phyloP scores from a whole-genome alignment of 2,888 invertebrate species.

The Cryptus viduatorius region DNA sequence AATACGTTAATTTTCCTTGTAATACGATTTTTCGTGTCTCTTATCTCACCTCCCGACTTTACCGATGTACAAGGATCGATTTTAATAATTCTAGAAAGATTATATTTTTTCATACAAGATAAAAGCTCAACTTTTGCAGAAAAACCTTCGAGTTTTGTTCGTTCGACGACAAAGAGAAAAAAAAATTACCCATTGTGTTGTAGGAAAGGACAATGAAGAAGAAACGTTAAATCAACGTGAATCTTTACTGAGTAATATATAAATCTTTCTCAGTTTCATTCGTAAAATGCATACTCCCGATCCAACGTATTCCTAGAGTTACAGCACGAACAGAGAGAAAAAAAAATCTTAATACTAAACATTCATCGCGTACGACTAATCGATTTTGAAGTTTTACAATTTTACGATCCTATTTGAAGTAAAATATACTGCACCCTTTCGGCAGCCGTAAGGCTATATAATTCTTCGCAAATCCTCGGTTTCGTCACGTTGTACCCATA shows the following conservation, averaged over 20 bases:
- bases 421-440: conserved; percentile 31
- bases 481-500: not conserved
- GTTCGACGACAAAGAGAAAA: conserved; percentile 36
- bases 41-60: not conserved
- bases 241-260: conserved; percentile 53
- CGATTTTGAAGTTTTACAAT: not conserved
- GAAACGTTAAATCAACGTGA: conserved; percentile 39
- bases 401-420: conserved; percentile 10
- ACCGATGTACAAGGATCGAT: conserved; percentile 10
- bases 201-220: conserved; percentile 3
- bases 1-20: conserved; percentile 42
- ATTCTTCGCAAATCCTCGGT: conserved; percentile 9
- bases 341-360: conserved; percentile 52
- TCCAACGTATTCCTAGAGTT: conserved; percentile 39
- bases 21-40: conserved; percentile 1
- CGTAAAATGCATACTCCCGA: conserved; percentile 52
- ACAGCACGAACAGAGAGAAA: conserved; percentile 42
- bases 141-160: conserved; percentile 7
- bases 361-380: conserved; percentile 48
- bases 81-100: conserved; percentile 28
- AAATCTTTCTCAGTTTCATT: conserved; percentile 41
- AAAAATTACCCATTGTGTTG: conserved; percentile 13
- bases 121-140: conserved; percentile 22
- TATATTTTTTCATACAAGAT: conserved; percentile 68
- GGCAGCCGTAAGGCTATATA: not conserved